Percentiles rank a stretch among this genome's conserved stretches.
These are phyloP conservation scores for Malurus cyaneus DNA, from an alignment of 2,113 vertebrate genomes.

Conservation along the genomic window DNA sequence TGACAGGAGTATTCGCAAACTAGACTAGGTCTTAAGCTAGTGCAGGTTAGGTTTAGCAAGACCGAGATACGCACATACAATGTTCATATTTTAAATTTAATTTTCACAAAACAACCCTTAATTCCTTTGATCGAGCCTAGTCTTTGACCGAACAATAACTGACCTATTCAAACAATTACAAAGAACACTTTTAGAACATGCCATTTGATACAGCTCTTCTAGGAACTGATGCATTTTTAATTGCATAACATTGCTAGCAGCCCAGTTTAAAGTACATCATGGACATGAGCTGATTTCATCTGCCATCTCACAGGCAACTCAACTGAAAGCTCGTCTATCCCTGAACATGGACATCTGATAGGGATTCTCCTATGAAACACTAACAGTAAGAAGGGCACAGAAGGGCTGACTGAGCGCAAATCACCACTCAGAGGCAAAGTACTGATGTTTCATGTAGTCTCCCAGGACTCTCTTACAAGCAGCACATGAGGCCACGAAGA, in stretches of 20 bases:
- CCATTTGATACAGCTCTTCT: not conserved
- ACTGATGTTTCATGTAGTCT: not conserved
- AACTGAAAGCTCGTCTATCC: not conserved
- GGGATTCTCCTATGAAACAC: not conserved
- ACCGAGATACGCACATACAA: not conserved
- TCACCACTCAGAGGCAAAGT: not conserved
- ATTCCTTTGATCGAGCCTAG: not conserved
- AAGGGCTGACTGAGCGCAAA: not conserved
- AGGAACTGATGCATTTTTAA: not conserved
- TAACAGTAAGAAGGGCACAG: not conserved
- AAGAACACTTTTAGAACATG: not conserved
- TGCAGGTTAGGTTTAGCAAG: not conserved
- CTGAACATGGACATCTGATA: rapidly evolving
- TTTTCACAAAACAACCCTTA: not conserved
- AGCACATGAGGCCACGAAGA: not conserved
- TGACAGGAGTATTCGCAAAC: not conserved
- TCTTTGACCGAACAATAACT: not conserved
- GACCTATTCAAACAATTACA: not conserved
- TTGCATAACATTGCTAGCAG: not conserved
- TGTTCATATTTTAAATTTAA: not conserved
- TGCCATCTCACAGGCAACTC: not conserved
- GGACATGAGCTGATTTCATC: rapidly evolving
- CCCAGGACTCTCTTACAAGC: not conserved
- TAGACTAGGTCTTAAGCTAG: not conserved
- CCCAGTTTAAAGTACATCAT: not conserved